Evolutionary conservation across 2,888 invertebrate genomes (phyloP).

Genomic region (Diaphora mendica): DNA sequence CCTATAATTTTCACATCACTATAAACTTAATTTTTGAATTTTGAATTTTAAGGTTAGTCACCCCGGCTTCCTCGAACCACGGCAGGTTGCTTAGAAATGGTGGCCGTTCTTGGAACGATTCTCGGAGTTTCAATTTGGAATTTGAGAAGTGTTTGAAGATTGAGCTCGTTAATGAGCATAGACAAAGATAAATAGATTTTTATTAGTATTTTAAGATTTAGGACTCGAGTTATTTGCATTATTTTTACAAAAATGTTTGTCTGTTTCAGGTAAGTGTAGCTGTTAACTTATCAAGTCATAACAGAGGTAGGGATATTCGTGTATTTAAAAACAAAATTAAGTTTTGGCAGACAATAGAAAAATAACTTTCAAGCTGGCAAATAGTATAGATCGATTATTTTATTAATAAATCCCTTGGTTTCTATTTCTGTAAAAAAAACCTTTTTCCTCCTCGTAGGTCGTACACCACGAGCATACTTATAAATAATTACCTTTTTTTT

Average conservation of each 20-base stretch:
- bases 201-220: constrained; percentile 3
- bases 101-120: constrained; percentile 48
- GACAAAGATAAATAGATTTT: constrained; percentile 40
- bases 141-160: constrained; percentile 52
- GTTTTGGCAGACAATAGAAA: neutral
- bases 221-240: neutral
- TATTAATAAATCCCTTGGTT: neutral
- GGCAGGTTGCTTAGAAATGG: constrained; percentile 41
- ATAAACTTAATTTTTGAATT: constrained; percentile 34
- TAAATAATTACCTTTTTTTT: constrained; percentile 4
- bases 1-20: constrained; percentile 50
- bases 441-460: neutral
- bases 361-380: neutral
- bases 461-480: neutral
- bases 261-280: constrained; percentile 62
- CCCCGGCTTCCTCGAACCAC: constrained; percentile 44
- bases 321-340: neutral
- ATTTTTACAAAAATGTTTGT: constrained; percentile 1
- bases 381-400: neutral
- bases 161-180: constrained; percentile 45
- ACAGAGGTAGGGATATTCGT: neutral
- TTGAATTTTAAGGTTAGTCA: constrained; percentile 47
- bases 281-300: neutral
- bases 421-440: neutral
- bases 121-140: constrained; percentile 52